Evolutionary conservation across 2,797 vertebrate species (phyloP).

Genomic region (Squalus acanthias): DNA sequence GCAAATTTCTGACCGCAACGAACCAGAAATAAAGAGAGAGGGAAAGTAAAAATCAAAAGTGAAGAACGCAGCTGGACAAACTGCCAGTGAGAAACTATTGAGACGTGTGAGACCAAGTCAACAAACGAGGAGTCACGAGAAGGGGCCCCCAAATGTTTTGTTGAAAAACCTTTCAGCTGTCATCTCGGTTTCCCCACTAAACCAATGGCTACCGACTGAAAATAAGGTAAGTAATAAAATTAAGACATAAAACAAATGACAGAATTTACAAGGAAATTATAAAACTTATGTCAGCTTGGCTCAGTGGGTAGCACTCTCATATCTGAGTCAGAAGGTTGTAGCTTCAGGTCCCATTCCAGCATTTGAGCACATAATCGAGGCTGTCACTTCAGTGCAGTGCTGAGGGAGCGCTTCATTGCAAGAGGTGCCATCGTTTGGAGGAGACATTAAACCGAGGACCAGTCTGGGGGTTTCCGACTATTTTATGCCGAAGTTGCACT

Average conservation of each 20-base stretch:
- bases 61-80: neutral
- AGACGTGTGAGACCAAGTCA: neutral
- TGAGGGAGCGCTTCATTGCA: neutral
- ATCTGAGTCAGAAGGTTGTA: neutral
- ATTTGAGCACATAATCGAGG: neutral
- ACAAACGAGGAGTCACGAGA: neutral
- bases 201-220: neutral
- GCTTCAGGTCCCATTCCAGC: neutral
- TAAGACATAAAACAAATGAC: neutral
- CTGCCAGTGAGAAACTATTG: neutral
- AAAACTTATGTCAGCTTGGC: neutral
- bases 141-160: neutral
- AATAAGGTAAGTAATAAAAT: neutral
- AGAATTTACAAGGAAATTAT: neutral
- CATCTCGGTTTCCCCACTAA: neutral
- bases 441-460: neutral
- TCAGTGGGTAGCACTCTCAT: neutral
- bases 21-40: neutral
- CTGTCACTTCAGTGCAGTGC: neutral
- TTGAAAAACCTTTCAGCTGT: neutral
- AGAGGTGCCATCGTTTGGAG: neutral
- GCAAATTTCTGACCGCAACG: neutral
- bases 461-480: neutral
- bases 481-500: neutral
- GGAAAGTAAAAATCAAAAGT: neutral